Percentiles rank a stretch among this genome's conserved stretches.
Evolutionary conservation across 2,888 invertebrate genomes (phyloP).

Genomic region (Sussaba pulchella): DNA sequence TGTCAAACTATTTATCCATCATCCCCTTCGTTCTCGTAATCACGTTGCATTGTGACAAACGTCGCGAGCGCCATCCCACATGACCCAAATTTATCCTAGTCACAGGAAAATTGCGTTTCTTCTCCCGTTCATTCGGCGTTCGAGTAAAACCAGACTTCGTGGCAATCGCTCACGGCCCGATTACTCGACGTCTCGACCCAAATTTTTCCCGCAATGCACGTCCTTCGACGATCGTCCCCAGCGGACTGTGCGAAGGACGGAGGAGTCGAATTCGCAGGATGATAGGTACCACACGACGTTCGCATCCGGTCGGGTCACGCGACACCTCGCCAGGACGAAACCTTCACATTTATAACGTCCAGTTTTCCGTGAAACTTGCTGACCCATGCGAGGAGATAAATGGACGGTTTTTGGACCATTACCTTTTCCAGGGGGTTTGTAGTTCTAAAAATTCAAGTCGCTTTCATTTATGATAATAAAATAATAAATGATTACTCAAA

Average conservation of each 20-base stretch:
- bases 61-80: slow-evolving; percentile 20
- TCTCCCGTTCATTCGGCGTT: too few relatives aligned
- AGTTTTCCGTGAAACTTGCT: slow-evolving; percentile 4
- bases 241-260: background rate
- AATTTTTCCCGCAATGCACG: slow-evolving; percentile 2
- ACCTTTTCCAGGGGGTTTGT: too few relatives aligned
- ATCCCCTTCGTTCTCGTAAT: slow-evolving; percentile 22
- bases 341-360: slow-evolving; percentile 19
- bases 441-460: too few relatives aligned
- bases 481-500: too few relatives aligned
- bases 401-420: too few relatives aligned
- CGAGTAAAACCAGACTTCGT: slow-evolving; percentile 13
- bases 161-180: slow-evolving; percentile 27
- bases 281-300: slow-evolving; percentile 26
- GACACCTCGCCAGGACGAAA: background rate
- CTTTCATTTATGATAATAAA: too few relatives aligned
- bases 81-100: background rate
- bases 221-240: slow-evolving; percentile 2
- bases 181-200: slow-evolving; percentile 52
- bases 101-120: slow-evolving; percentile 12
- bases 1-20: slow-evolving; percentile 37
- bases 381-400: background rate
- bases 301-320: slow-evolving; percentile 52
- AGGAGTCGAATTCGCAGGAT: slow-evolving; percentile 56
- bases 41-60: slow-evolving; percentile 48